Conservation (phyloP, 1,140 invertebrate species). For the Hylyphantes graminicola region DNA sequence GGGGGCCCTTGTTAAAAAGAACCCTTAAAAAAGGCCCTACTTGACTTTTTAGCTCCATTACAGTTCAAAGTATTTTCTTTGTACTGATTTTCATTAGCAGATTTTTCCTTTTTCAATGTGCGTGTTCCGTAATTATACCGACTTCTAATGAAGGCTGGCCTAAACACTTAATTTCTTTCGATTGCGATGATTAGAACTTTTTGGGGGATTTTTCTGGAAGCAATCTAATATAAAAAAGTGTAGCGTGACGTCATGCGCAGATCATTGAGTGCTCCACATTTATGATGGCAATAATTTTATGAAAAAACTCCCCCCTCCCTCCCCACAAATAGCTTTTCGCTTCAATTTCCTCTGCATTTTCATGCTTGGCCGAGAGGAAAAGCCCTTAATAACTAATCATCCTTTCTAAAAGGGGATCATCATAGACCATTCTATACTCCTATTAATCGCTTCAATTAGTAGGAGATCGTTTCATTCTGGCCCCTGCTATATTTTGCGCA, state of each 20-base stretch:
- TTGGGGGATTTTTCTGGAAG: too few relatives aligned
- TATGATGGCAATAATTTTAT: slow-evolving; percentile 53
- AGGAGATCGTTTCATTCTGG: not conserved
- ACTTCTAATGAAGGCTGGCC: slow-evolving; percentile 54
- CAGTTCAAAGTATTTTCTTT: slow-evolving; percentile 53
- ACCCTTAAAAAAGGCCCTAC: slow-evolving; percentile 25
- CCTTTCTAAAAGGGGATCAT: slow-evolving; percentile 14
- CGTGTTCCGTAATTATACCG: slow-evolving; percentile 45
- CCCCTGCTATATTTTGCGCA: too few relatives aligned
- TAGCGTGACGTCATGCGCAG: slow-evolving; percentile 29
- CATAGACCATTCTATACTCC: not conserved
- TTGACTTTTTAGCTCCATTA: slow-evolving; percentile 58
- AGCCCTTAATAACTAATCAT: slow-evolving; percentile 27
- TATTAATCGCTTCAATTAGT: slow-evolving; percentile 53
- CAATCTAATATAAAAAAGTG: not conserved
- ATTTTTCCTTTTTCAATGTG: slow-evolving; percentile 45
- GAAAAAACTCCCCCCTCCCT: slow-evolving; percentile 8
- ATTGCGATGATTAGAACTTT: slow-evolving; percentile 3
- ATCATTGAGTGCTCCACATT: slow-evolving; percentile 36
- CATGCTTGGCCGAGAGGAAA: slow-evolving; percentile 47
- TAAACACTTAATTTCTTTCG: slow-evolving; percentile 56
- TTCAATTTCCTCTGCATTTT: slow-evolving; percentile 40
- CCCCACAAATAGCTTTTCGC: not conserved
- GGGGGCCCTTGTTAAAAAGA: slow-evolving; percentile 32
- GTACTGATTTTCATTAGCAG: slow-evolving; percentile 42